Evolutionary conservation across 2,888 invertebrate genomes (phyloP).

Genomic region (Andrena chrysosceles): DNA sequence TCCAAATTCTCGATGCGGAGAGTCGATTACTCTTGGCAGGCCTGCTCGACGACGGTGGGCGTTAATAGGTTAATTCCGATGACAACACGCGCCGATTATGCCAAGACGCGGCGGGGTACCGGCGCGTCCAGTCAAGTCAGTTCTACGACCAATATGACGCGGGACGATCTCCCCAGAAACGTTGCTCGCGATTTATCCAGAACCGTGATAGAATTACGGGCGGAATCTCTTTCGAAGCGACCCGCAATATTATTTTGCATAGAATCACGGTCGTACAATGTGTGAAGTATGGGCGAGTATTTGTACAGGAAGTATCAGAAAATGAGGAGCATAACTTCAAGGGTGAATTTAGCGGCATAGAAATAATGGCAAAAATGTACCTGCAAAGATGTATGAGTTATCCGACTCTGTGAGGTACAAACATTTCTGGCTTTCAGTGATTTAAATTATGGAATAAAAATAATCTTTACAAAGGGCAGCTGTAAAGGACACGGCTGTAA

Average conservation of each 20-base stretch:
- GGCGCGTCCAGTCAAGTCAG: slow-evolving; percentile 28
- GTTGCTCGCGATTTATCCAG: neutral
- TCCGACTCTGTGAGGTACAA: no score
- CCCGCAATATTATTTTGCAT: neutral
- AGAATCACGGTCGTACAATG: neutral
- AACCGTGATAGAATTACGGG: neutral
- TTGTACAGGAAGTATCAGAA: neutral
- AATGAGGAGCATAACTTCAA: no score
- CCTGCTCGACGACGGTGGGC: slow-evolving; percentile 62
- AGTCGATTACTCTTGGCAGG: slow-evolving; percentile 74
- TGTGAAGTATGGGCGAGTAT: neutral
- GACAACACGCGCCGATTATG: slow-evolving; percentile 69
- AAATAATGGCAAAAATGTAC: no score
- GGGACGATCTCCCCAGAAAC: neutral
- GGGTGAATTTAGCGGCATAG: no score
- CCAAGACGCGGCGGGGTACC: slow-evolving; percentile 56
- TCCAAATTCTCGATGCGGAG: slow-evolving; percentile 71
- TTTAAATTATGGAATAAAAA: no score
- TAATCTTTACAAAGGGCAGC: no score
- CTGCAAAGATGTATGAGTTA: no score
- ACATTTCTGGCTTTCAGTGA: no score
- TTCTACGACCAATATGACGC: slow-evolving; percentile 16
- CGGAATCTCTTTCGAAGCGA: neutral
- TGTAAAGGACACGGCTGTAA: no score
- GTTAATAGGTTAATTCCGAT: slow-evolving; percentile 74